These are phyloP conservation scores for Leptopilina clavipes DNA, from an alignment of 1,140 invertebrate species.

Conservation along the genomic window DNA sequence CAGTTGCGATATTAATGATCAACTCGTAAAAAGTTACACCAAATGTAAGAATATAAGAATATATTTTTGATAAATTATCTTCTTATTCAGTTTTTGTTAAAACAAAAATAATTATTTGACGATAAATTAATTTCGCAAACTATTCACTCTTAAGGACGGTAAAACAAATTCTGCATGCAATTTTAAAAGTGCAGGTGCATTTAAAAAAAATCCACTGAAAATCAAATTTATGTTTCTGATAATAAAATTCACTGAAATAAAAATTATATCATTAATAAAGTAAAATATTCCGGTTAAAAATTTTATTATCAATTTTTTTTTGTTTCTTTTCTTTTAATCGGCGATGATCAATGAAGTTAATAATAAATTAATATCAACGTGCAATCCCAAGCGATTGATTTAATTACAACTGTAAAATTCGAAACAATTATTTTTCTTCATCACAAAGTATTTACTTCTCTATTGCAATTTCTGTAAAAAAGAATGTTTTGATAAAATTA, in stretches of 20 bases:
- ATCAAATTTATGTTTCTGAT: neutral
- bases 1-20: constrained; percentile 32
- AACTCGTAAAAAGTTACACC: no score
- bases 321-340: neutral
- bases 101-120: neutral
- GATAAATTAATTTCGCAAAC: constrained; percentile 1
- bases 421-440: no score
- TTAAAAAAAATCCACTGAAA: neutral
- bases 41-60: no score
- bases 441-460: no score
- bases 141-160: neutral
- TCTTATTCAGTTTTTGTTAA: neutral
- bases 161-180: neutral
- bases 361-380: no score
- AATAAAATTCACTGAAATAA: constrained; percentile 5
- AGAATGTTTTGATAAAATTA: no score
- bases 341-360: no score
- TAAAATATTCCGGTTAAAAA: no score
- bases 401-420: no score
- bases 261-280: neutral
- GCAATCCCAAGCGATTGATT: no score
- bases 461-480: no score
- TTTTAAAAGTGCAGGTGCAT: constrained; percentile 17
- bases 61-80: no score
- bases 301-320: neutral